These are phyloP conservation scores for Hafferia zeledoni DNA, from an alignment of 2,797 vertebrate species.

Conservation along the genomic window DNA sequence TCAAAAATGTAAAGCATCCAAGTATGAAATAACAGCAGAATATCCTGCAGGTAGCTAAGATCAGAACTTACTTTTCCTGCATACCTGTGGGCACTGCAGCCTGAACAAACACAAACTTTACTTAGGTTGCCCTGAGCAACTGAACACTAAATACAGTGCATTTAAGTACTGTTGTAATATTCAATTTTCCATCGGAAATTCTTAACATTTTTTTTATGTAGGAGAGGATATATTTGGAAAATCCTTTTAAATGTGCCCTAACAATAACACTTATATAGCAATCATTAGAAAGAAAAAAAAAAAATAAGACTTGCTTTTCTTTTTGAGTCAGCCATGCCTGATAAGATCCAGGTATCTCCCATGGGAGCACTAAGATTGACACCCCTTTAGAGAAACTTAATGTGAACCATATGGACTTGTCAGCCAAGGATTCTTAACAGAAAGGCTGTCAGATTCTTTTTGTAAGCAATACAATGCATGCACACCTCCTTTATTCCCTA, in stretches of 20 bases:
- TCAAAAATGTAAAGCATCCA: neutral
- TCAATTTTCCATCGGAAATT: slow-evolving; percentile 31
- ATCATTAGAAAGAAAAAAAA: slow-evolving; percentile 50
- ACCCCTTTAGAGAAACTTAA: slow-evolving; percentile 25
- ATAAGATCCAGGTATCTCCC: slow-evolving; percentile 47
- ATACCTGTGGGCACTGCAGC: neutral
- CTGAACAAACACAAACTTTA: slow-evolving; percentile 14
- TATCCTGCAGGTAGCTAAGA: neutral
- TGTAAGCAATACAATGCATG: neutral
- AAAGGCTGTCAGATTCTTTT: slow-evolving; percentile 7
- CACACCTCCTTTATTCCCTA: slow-evolving; percentile 17
- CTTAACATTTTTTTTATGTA: slow-evolving; percentile 30
- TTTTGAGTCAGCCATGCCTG: slow-evolving; percentile 30
- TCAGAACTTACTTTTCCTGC: neutral
- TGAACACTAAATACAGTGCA: neutral
- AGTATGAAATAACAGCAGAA: neutral
- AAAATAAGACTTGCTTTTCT: slow-evolving; percentile 34
- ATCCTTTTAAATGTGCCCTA: slow-evolving; percentile 56
- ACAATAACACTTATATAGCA: slow-evolving; percentile 46
- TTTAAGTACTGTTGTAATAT: neutral
- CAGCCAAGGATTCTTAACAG: neutral
- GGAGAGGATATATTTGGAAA: slow-evolving; percentile 60
- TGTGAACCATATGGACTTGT: neutral
- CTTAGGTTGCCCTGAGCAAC: neutral
- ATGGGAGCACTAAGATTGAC: slow-evolving; percentile 42